Evolutionary conservation across 2,888 invertebrate species (phyloP).

Genomic region (Notodonta dromedarius): DNA sequence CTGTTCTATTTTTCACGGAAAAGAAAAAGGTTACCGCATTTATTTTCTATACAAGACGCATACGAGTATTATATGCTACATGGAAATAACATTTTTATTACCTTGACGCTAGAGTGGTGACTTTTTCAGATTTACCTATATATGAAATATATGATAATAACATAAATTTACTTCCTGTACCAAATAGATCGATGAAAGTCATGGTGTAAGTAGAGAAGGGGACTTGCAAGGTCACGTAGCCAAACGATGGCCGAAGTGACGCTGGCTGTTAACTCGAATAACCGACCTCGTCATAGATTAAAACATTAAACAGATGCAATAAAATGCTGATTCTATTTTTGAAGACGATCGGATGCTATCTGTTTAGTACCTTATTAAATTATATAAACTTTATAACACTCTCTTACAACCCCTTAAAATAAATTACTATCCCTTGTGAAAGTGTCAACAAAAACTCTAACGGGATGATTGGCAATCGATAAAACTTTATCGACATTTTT

Average conservation of each 20-base stretch:
- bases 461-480: too few relatives aligned
- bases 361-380: too few relatives aligned
- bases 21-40: not conserved
- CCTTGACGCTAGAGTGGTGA: too few relatives aligned
- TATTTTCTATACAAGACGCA: not conserved
- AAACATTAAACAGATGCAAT: constrained; percentile 9
- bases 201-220: constrained; percentile 29
- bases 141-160: not conserved
- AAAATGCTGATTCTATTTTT: not conserved
- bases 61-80: too few relatives aligned
- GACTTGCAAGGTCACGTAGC: constrained; percentile 66
- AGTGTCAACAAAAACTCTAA: too few relatives aligned
- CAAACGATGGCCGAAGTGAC: constrained; percentile 56
- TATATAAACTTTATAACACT: too few relatives aligned
- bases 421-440: too few relatives aligned
- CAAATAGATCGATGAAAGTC: constrained; percentile 18
- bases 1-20: not conserved
- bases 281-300: constrained; percentile 49
- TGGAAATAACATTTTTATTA: not conserved
- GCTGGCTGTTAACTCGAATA: constrained; percentile 54
- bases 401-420: too few relatives aligned
- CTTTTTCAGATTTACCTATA: not conserved
- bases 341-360: not conserved
- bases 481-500: too few relatives aligned
- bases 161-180: too few relatives aligned